These are phyloP conservation scores for Lutjanus campechanus DNA, from an alignment of 2,797 vertebrate species.

Conservation along the genomic window DNA sequence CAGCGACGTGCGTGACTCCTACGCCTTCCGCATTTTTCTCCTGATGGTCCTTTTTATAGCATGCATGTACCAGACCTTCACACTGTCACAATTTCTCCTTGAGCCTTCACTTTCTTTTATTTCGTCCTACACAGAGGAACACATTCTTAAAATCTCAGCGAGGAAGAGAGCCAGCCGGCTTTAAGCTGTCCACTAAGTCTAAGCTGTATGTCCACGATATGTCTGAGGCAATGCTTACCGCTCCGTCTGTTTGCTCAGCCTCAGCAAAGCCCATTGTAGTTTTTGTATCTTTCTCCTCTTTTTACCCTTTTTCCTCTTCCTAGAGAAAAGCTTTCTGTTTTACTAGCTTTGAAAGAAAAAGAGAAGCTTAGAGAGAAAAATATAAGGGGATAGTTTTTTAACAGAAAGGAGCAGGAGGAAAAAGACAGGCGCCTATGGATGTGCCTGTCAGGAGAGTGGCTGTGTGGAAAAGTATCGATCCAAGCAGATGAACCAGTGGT, in stretches of 20 bases:
- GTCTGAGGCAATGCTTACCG: slow-evolving; percentile 63
- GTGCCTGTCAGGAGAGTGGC: slow-evolving; percentile 58
- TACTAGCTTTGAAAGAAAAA: slow-evolving; percentile 61
- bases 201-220: slow-evolving; percentile 71
- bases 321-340: slow-evolving; percentile 61
- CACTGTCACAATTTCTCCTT: slow-evolving; percentile 51
- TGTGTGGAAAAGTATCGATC: slow-evolving; percentile 73
- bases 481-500: slow-evolving; percentile 70
- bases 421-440: slow-evolving; percentile 54
- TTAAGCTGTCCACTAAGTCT: slow-evolving; percentile 72
- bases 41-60: slow-evolving; percentile 28
- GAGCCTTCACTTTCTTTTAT: slow-evolving; percentile 34
- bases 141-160: slow-evolving; percentile 39
- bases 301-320: slow-evolving; percentile 41
- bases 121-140: slow-evolving; percentile 17
- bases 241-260: slow-evolving; percentile 61
- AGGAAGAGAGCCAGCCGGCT: slow-evolving; percentile 35
- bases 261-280: slow-evolving; percentile 67
- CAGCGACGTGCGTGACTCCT: neutral
- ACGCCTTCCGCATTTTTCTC: slow-evolving; percentile 23
- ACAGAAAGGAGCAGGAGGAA: slow-evolving; percentile 50
- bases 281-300: slow-evolving; percentile 39
- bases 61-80: slow-evolving; percentile 5
- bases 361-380: slow-evolving; percentile 33
- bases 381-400: slow-evolving; percentile 57